Evolutionary conservation across 2,888 invertebrate species (phyloP).

Genomic region (Blastobasis lacticolella): DNA sequence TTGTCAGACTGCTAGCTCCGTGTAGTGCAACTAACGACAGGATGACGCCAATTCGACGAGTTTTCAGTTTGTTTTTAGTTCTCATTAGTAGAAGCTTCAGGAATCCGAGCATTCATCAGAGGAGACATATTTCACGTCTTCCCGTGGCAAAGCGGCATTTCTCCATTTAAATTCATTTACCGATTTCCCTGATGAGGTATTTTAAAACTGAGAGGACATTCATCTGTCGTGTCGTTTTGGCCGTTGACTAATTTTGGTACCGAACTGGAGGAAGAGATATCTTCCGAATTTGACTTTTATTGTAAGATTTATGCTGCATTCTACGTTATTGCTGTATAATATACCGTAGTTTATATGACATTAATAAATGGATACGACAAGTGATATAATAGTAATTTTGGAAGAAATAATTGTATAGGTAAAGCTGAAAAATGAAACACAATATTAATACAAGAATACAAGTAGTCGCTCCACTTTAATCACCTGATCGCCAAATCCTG

Average conservation of each 20-base stretch:
- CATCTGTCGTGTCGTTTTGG: constrained; percentile 7
- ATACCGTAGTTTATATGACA: too few relatives aligned
- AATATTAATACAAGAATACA: too few relatives aligned
- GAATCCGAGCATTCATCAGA: constrained; percentile 57
- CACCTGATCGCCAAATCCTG: too few relatives aligned
- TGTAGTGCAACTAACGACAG: constrained; percentile 40
- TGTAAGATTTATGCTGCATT: neutral
- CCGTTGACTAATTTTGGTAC: too few relatives aligned
- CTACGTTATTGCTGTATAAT: neutral
- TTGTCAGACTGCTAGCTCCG: constrained; percentile 22
- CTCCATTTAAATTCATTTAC: constrained; percentile 47
- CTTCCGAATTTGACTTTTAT: too few relatives aligned
- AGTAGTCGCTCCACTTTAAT: too few relatives aligned
- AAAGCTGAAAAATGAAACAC: too few relatives aligned
- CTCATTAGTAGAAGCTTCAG: constrained; percentile 43
- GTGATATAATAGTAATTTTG: too few relatives aligned
- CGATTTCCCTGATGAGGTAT: constrained; percentile 32
- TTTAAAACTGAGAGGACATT: constrained; percentile 53
- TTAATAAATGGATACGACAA: too few relatives aligned
- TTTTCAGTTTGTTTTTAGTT: constrained; percentile 57
- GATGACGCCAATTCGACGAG: constrained; percentile 43
- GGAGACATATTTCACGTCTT: constrained; percentile 48
- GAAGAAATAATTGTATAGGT: too few relatives aligned
- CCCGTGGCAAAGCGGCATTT: constrained; percentile 51
- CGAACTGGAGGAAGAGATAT: too few relatives aligned